A percentile compares a stretch with the other conserved stretches of the same genome.
Evolutionary conservation across 2,113 vertebrate species (phyloP).

Genomic region (Mesocricetus auratus): DNA sequence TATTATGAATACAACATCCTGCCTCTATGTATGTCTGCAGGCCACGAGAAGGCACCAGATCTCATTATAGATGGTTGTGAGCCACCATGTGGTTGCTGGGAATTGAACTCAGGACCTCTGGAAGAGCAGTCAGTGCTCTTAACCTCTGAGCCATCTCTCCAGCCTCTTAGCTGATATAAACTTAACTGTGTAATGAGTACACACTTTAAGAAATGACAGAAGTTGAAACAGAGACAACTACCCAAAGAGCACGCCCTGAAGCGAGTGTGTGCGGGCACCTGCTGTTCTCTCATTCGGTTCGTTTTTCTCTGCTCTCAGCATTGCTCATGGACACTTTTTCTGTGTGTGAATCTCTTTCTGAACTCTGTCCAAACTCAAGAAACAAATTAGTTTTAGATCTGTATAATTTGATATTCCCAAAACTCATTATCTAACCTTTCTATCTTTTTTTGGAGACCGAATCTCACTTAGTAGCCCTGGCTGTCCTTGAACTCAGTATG

Average conservation of each 20-base stretch:
- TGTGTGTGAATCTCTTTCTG: background rate
- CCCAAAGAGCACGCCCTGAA: background rate
- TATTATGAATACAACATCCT: no score
- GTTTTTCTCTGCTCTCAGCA: background rate
- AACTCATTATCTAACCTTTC: background rate
- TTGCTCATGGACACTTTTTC: background rate
- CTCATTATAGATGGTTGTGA: no score
- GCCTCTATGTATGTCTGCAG: no score
- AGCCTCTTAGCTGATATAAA: conserved; percentile 51
- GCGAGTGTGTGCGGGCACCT: background rate
- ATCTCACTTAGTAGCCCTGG: background rate
- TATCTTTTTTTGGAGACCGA: background rate
- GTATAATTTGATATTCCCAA: background rate
- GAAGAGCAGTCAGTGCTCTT: no score
- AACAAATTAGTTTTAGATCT: background rate
- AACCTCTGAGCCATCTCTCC: no score
- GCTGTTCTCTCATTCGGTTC: background rate
- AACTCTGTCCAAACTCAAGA: background rate
- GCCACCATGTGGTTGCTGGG: no score
- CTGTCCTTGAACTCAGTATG: background rate
- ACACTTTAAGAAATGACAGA: background rate
- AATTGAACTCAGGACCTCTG: no score
- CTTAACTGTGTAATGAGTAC: background rate
- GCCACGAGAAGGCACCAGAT: no score
- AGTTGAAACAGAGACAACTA: background rate